phyloP scores from a whole-genome alignment of 2,113 vertebrate genomes.

The Scolopax mira region DNA sequence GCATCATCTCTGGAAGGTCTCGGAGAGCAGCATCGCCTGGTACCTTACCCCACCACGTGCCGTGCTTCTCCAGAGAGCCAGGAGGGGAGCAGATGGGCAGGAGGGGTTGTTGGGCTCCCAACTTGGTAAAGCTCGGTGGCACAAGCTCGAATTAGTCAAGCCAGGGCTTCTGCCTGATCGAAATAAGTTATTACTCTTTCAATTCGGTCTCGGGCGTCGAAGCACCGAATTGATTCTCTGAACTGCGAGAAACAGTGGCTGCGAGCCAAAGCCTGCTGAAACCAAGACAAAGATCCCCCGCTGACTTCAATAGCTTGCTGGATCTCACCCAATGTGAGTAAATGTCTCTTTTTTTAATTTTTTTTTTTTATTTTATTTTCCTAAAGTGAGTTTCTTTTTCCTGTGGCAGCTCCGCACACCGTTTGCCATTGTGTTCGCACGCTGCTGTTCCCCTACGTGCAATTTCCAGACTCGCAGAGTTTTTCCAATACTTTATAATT shows the following conservation, averaged over 20 bases:
- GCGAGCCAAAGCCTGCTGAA: background rate
- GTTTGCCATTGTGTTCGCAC: background rate
- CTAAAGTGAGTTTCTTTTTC: background rate
- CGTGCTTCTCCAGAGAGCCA: fast-evolving
- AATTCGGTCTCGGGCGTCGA: background rate
- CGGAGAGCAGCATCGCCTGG: background rate
- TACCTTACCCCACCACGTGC: fast-evolving
- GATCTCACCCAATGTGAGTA: background rate
- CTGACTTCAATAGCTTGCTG: conserved; percentile 28
- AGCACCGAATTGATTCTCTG: conserved; percentile 4
- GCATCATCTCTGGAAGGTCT: background rate
- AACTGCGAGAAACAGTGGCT: background rate
- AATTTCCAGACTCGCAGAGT: background rate
- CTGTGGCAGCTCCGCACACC: background rate
- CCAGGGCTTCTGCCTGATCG: background rate
- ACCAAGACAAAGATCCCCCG: conserved; percentile 23
- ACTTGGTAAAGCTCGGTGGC: background rate
- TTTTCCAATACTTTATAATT: background rate
- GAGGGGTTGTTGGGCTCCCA: background rate
- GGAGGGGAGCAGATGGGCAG: fast-evolving
- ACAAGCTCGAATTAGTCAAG: background rate
- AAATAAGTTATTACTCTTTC: background rate
- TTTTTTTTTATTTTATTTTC: background rate
- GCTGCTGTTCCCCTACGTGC: background rate
- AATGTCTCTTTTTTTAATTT: background rate